Percentiles rank a stretch among this genome's conserved stretches.
Evolutionary conservation across 1,140 invertebrate species (phyloP).

Genomic region (Anastatus disparis): DNA sequence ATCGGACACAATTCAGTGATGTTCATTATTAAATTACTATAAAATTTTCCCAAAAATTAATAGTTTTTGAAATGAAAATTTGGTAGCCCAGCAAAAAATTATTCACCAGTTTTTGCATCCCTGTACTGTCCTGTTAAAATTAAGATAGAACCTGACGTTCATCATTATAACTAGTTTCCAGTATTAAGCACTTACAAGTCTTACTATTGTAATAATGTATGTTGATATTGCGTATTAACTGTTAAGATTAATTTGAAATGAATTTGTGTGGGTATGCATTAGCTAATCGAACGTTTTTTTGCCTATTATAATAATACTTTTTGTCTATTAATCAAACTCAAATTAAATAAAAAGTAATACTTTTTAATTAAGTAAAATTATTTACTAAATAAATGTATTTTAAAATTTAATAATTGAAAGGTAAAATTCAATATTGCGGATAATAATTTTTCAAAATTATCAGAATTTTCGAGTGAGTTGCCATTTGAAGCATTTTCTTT

Average conservation of each 20-base stretch:
- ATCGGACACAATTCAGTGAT: neutral
- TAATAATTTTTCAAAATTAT: too few species aligned
- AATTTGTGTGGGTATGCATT: neutral
- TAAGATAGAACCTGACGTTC: conserved; percentile 10
- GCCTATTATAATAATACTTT: too few species aligned
- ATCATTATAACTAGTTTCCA: conserved; percentile 12
- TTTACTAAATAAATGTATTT: too few species aligned
- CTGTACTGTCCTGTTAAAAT: conserved; percentile 36
- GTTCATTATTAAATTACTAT: neutral
- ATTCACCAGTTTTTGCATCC: conserved; percentile 31
- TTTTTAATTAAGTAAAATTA: too few species aligned
- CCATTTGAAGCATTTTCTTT: too few species aligned
- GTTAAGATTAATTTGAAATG: conserved; percentile 13
- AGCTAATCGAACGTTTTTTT: too few species aligned
- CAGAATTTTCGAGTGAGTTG: too few species aligned
- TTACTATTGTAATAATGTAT: conserved; percentile 27
- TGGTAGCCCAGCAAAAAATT: neutral
- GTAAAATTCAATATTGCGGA: too few species aligned
- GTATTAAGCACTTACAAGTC: conserved; percentile 31
- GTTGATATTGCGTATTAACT: conserved; percentile 25
- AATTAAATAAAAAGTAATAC: too few species aligned
- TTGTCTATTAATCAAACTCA: too few species aligned
- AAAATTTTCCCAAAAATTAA: neutral
- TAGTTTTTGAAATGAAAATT: neutral
- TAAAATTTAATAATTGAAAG: too few species aligned